phyloP scores from a whole-genome alignment of 2,113 vertebrate species.

The Mola mola region DNA sequence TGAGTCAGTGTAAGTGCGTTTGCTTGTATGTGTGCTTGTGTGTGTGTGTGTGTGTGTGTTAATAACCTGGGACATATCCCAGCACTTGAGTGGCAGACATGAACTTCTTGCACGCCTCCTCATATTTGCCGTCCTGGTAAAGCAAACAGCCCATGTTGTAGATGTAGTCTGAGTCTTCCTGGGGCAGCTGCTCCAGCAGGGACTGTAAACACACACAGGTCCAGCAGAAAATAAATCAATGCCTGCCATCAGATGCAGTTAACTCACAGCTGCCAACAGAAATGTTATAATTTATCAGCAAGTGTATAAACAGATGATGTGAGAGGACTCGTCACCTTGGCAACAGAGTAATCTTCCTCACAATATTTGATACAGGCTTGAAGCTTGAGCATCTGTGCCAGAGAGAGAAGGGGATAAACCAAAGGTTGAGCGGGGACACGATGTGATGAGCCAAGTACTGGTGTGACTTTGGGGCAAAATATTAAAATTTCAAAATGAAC shows the following conservation, averaged over 20 bases:
- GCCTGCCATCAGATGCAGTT: background rate
- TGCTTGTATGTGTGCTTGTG: background rate
- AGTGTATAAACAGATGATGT: background rate
- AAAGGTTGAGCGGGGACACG: conserved; percentile 6
- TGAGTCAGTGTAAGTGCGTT: too few species aligned
- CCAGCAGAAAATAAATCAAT: background rate
- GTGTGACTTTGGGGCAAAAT: conserved; percentile 10
- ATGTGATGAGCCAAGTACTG: background rate
- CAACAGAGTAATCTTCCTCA: conserved; percentile 89
- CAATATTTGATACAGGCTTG: conserved; percentile 92
- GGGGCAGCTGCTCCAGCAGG: conserved; percentile 89
- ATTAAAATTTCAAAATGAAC: too few species aligned
- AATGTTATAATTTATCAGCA: background rate
- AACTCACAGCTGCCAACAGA: background rate
- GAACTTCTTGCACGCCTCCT: conserved; percentile 91
- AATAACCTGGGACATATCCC: conserved; percentile 86
- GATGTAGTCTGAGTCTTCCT: conserved; percentile 85
- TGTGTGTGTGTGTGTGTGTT: too few species aligned
- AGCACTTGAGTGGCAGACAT: conserved; percentile 87
- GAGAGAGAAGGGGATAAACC: background rate
- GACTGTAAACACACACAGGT: conserved; percentile 68
- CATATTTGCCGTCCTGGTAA: conserved; percentile 89
- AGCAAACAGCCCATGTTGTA: conserved; percentile 92
- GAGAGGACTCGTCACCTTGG: conserved; percentile 77
- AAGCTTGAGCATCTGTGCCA: conserved; percentile 84